Conservation (phyloP, 2,797 vertebrate genomes). For the Lithobates sylvaticus region DNA sequence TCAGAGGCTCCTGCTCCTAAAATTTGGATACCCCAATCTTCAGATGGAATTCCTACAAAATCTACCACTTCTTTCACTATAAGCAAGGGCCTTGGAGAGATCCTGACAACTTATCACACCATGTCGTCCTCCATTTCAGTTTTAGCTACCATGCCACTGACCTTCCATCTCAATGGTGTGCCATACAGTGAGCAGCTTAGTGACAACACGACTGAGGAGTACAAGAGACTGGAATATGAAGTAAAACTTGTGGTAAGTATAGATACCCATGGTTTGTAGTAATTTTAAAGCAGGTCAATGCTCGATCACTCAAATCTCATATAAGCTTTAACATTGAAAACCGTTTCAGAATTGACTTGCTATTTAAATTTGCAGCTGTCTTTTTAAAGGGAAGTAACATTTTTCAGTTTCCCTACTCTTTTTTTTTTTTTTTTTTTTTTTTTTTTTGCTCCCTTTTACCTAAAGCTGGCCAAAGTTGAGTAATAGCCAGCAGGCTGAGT, state of each 20-base stretch:
- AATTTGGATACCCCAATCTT: not conserved
- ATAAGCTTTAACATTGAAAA: no score
- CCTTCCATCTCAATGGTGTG: conserved; percentile 44
- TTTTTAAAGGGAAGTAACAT: no score
- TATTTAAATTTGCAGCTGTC: no score
- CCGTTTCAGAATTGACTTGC: no score
- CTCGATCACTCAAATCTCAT: no score
- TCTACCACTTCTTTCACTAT: not conserved
- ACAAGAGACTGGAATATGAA: conserved; percentile 50
- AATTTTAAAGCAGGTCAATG: no score
- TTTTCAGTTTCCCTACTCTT: no score
- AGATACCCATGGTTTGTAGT: no score
- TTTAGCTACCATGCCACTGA: conserved; percentile 50
- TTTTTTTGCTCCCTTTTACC: no score
- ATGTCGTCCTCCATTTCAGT: not conserved
- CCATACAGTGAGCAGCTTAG: not conserved
- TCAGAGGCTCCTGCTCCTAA: not conserved
- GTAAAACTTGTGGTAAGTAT: conserved; percentile 57
- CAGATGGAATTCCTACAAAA: not conserved
- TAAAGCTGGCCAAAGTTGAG: no score
- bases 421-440: no score
- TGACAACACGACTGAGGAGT: conserved; percentile 11
- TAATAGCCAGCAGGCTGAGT: no score
- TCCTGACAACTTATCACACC: not conserved
- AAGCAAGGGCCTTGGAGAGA: not conserved